These are phyloP conservation scores for Lumbricus terrestris DNA, from an alignment of 2,888 invertebrate species.

Conservation along the genomic window DNA sequence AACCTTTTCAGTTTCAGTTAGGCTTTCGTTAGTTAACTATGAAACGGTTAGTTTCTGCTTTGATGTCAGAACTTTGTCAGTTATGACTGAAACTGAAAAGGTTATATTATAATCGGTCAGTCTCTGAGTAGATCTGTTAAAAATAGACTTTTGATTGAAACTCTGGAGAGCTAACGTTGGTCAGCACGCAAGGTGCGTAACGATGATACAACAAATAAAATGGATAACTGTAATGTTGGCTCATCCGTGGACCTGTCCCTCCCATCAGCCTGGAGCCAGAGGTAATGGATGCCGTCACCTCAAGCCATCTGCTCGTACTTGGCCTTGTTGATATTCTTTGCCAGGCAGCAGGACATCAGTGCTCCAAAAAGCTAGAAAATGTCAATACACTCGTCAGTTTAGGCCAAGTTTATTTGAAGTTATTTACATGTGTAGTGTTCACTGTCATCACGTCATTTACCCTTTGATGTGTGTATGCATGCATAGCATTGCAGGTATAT, in stretches of 20 bases:
- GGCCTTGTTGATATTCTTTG: slow-evolving; percentile 74
- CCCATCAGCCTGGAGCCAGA: background rate
- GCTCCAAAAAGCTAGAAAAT: slow-evolving; percentile 70
- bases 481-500: background rate
- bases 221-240: background rate
- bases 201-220: slow-evolving; percentile 3
- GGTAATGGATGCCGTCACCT: background rate
- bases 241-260: background rate
- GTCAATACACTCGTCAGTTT: background rate
- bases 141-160: background rate
- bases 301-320: slow-evolving; percentile 74
- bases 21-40: background rate
- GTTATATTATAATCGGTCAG: background rate
- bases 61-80: too few relatives aligned
- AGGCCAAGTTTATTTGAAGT: background rate
- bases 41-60: background rate
- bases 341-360: slow-evolving; percentile 74
- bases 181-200: slow-evolving; percentile 3
- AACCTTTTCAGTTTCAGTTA: background rate
- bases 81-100: background rate
- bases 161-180: background rate
- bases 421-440: too few relatives aligned
- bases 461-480: background rate
- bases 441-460: too few relatives aligned
- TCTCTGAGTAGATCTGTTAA: background rate